Evolutionary conservation across 2,888 invertebrate genomes (phyloP).

Genomic region (Hemaris fuciformis): DNA sequence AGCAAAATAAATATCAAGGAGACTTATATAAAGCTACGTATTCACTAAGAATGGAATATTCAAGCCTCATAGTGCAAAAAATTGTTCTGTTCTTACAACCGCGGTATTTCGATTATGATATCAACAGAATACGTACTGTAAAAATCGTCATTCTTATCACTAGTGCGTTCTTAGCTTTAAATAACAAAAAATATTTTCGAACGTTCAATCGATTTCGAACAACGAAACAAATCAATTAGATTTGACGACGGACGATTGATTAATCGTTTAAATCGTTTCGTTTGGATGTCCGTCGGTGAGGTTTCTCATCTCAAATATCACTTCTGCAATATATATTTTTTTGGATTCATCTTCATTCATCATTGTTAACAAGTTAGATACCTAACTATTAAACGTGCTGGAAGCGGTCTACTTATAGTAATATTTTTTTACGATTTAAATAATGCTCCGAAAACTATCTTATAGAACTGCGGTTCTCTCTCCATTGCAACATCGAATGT

Average conservation of each 20-base stretch:
- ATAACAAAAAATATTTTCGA: not conserved
- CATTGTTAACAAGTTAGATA: too few relatives aligned
- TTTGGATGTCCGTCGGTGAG: conserved; percentile 17
- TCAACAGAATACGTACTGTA: too few relatives aligned
- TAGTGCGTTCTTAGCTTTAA: not conserved
- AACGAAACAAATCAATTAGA: conserved; percentile 60
- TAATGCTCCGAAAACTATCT: too few relatives aligned
- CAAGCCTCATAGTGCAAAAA: not conserved
- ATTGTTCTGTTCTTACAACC: too few relatives aligned
- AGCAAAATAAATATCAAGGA: conserved; percentile 34
- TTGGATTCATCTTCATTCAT: too few relatives aligned
- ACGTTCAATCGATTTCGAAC: conserved; percentile 29
- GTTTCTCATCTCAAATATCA: not conserved
- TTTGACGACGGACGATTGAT: conserved; percentile 27
- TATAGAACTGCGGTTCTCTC: too few relatives aligned
- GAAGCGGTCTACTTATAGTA: too few relatives aligned
- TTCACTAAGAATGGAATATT: not conserved
- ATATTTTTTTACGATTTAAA: too few relatives aligned
- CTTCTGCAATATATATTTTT: not conserved
- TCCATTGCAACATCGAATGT: too few relatives aligned
- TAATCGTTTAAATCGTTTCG: conserved; percentile 16
- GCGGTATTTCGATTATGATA: too few relatives aligned
- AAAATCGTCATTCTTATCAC: not conserved
- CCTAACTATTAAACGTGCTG: too few relatives aligned
- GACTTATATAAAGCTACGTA: not conserved